Base-by-base conservation (phyloP, 1,140 invertebrate genomes). In the Papilio glaucus region DNA sequence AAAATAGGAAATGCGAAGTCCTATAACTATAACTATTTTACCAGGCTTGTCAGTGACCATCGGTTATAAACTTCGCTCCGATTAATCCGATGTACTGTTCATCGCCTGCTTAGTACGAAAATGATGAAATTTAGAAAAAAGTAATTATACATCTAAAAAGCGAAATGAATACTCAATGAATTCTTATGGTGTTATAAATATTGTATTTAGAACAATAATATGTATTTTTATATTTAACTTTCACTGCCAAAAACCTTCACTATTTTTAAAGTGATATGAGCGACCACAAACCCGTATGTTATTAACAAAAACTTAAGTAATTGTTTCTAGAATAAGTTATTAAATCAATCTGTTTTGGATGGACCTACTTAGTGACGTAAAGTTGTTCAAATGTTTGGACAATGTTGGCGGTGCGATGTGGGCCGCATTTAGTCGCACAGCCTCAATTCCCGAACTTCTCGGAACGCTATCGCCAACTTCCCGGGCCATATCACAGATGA, bases 341-440 rank as follows among this genome's bases (percentile, higher is more conserved):
- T 39, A 65, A 8, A 65, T 37, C 15, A 24, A 65, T 65, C 62
- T 38, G 62, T 65, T 65, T 65, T 65, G 62, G 62, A 65, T 21
- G n/a, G 13, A 13, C n/a, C 26, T 61, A 13, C 9, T 12, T 3
- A 42, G 3, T 42, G n/a, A n/a, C n/a, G 24, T 61, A 37, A 33
- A 3, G n/a, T 33, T 62, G 26, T 2, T 15, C 7, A 33, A 29
- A 18, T 37, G 26, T 62, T 62, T 62, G 24, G 13, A 33, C 29
- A 61, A 33, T 33, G 57, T 33, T n/a, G 29, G 4, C 29, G 6
- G 26, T 33, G 18, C 4, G 62, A 18, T 33, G 29, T 33, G 29
- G 29, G 29, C 29, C 2, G 29, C n/a, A n/a, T n/a, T 33, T 33
- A 6, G 29, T 33, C 29, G 6, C 29, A 18, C 24, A 8, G 33